Evolutionary conservation across 2,888 invertebrate species (phyloP), one percentile per base, ranked within the genome.

Genomic region (Cephus runcator): DNA sequence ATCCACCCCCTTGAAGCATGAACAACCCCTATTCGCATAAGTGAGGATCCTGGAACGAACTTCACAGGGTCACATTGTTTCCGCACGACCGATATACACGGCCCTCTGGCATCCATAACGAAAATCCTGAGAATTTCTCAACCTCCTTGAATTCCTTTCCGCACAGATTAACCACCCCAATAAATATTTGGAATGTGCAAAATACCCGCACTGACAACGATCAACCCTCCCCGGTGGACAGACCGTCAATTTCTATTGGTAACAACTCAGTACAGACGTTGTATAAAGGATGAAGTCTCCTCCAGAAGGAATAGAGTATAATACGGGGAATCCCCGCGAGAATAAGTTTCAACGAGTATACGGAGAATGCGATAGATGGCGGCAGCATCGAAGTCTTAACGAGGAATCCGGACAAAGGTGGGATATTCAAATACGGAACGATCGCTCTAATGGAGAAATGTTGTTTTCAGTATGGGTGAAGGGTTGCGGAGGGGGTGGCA

Each of bases 381-480:
- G 9, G 56, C 9, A 56, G 23, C 23, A 9, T 23, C 56, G 56
- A 56, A 23, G 56, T 73, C 69, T 69, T 74, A 79, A 79, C 79
- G 77, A 69, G 75, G 34, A 78, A 56, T 68, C 73, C 9, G 40
- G 68, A 71, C 75, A 79, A 80, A 69, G 75, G 35, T 36, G 75
- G 36, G 76, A 79, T 77, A 79, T 81, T 82, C 79, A 78, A 81
- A 79, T 76, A 33, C 68, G 76, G 33, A 36, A n/a, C 69, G 34
- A n/a, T 69, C 34, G 69, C 12, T 73, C 69, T 81, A 81, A 81
- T 81, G 80, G 82, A 71, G 35, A 80, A 81, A 81, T 77, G 77
- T 75, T 82, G 80, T 82, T 81, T 77, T 77, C 76, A 12, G 56
- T 23, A 23, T 23, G 23, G 9, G 23, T 56, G 56, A 15, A 56